Evolutionary conservation across 2,797 vertebrate genomes (phyloP).

Genomic region (Triplophysa yarkandensis): DNA sequence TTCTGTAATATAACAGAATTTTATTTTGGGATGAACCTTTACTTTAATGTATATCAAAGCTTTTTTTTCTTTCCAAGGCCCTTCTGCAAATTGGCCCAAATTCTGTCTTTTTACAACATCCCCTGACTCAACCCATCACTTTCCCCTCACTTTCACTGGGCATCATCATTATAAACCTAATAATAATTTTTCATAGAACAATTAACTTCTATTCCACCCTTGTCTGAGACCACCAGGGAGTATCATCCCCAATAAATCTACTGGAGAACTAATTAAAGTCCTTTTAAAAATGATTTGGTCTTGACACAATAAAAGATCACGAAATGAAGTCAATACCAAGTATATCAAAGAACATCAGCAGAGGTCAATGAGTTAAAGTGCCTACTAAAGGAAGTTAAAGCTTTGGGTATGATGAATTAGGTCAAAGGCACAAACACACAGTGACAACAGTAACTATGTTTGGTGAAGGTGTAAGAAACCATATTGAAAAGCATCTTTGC

Average conservation of each 20-base stretch:
- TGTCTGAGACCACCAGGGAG: constrained; percentile 6
- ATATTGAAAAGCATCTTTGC: neutral
- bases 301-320: constrained; percentile 18
- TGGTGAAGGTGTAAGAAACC: constrained; percentile 46
- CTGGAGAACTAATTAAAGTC: constrained; percentile 40
- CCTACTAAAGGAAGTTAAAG: neutral
- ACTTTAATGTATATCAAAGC: neutral
- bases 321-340: neutral
- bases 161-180: constrained; percentile 5
- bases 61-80: neutral
- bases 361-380: neutral
- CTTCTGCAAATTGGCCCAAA: neutral
- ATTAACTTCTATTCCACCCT: constrained; percentile 14
- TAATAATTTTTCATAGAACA: constrained; percentile 22
- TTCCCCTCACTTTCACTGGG: neutral
- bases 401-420: neutral
- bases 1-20: too few species aligned
- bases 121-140: neutral
- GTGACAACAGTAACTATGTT: constrained; percentile 3
- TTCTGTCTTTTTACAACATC: neutral
- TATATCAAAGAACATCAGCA: neutral
- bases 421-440: constrained; percentile 29
- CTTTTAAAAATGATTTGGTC: constrained; percentile 32
- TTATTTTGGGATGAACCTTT: too few species aligned
- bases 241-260: constrained; percentile 38